Evolutionary conservation across 2,797 vertebrate species (phyloP).

Genomic region (Galago senegalensis): DNA sequence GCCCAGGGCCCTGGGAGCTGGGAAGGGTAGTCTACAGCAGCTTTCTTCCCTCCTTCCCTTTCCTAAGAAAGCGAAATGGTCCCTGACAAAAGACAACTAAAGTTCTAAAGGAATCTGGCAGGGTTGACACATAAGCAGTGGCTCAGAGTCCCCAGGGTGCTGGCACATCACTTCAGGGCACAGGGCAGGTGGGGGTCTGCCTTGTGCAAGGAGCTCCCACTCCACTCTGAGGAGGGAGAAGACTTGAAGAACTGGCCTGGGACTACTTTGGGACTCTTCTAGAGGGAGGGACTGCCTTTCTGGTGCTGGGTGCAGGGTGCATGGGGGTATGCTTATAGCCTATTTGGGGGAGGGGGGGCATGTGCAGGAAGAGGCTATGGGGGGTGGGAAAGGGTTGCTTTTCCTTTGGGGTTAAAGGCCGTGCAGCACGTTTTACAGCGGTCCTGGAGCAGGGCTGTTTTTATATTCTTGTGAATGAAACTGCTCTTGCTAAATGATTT

Average conservation of each 20-base stretch:
- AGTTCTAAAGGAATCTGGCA: neutral
- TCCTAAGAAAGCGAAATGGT: conserved; percentile 39
- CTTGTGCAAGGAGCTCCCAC: neutral
- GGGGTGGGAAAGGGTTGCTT: conserved; percentile 78
- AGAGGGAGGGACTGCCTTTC: conserved; percentile 52
- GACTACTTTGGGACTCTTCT: conserved; percentile 62
- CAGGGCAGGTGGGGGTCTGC: neutral
- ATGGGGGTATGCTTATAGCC: conserved; percentile 82
- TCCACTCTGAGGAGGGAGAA: neutral
- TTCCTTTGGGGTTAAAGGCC: conserved; percentile 77
- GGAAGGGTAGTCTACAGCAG: neutral
- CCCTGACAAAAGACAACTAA: conserved; percentile 30
- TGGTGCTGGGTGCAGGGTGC: conserved; percentile 71
- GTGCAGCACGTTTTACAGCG: conserved; percentile 85
- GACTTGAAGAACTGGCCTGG: conserved; percentile 42
- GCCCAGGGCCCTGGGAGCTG: conserved; percentile 66
- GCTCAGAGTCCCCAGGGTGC: neutral
- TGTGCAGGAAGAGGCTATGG: conserved; percentile 73
- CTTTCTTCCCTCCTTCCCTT: neutral
- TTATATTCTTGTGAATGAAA: conserved; percentile 86
- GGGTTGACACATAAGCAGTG: neutral
- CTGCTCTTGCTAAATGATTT: conserved; percentile 81
- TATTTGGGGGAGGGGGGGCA: conserved; percentile 79
- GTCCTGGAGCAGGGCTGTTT: conserved; percentile 74
- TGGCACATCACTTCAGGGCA: neutral